Conservation (phyloP, 2,888 invertebrate genomes). For the Cerastoderma edule region DNA sequence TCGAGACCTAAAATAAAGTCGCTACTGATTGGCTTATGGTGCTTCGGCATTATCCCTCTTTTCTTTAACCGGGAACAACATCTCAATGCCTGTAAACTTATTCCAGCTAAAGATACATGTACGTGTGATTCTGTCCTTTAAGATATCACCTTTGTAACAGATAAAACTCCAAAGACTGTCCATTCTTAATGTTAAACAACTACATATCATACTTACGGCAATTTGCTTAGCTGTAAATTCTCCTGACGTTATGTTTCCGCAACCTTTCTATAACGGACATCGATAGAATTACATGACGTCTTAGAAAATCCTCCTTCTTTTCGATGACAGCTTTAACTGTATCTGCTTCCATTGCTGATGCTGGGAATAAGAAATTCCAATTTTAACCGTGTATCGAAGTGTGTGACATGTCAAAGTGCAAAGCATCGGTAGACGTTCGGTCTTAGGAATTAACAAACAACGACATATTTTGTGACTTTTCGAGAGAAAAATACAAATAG, state of each 20-base stretch:
- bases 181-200: not conserved
- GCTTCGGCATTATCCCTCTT: not conserved
- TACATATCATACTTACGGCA: conserved; percentile 21
- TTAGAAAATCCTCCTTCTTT: conserved; percentile 44
- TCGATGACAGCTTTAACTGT: conserved; percentile 33
- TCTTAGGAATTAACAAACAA: no score
- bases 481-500: no score
- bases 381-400: no score
- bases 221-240: conserved; percentile 39
- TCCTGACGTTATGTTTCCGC: conserved; percentile 35
- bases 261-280: conserved; percentile 35
- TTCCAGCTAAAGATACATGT: not conserved
- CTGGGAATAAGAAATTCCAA: no score
- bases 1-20: no score
- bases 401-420: no score
- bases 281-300: conserved; percentile 46
- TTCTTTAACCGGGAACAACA: not conserved
- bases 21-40: not conserved
- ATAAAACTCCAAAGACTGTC: not conserved
- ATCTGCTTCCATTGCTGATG: conserved; percentile 34
- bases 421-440: no score
- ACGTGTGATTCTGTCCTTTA: not conserved
- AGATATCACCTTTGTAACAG: not conserved
- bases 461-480: no score
- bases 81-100: not conserved